A percentile compares a stretch with the other conserved stretches of the same genome.
Evolutionary conservation across 2,888 invertebrate genomes (phyloP).

Genomic region (Crepidodera aurea): DNA sequence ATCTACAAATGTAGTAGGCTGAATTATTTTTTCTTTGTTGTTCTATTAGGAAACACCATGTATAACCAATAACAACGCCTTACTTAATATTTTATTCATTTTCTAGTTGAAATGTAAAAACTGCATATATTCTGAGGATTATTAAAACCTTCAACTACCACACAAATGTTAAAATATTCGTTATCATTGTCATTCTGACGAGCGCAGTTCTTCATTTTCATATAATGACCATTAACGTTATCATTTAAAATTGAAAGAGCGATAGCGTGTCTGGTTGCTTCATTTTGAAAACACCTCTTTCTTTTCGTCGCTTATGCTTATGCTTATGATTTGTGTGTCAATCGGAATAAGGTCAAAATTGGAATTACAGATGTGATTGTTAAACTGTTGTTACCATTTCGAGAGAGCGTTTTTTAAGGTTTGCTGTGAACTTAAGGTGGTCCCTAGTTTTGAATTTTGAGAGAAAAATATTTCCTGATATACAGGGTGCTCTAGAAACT

Average conservation of each 20-base stretch:
- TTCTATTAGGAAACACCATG: too few species aligned
- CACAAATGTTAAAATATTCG: constrained; percentile 14
- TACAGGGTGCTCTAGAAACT: too few species aligned
- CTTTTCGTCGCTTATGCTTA: background rate
- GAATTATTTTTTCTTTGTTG: too few species aligned
- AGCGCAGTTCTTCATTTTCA: constrained; percentile 18
- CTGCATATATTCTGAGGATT: too few species aligned
- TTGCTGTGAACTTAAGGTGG: too few species aligned
- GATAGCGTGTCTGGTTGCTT: constrained; percentile 18
- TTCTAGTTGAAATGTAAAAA: too few species aligned
- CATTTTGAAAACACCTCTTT: constrained; percentile 23
- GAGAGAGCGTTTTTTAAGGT: background rate
- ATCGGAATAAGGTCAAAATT: constrained; percentile 38
- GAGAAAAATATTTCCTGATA: too few species aligned
- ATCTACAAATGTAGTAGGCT: too few species aligned
- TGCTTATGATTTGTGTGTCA: constrained; percentile 21
- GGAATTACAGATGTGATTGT: constrained; percentile 36
- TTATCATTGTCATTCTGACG: constrained; percentile 3
- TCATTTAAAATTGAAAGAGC: constrained; percentile 19
- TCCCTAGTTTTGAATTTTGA: too few species aligned
- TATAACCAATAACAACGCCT: too few species aligned
- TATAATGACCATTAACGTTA: constrained; percentile 27
- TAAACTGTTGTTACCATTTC: constrained; percentile 16
- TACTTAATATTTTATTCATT: too few species aligned
- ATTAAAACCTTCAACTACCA: background rate